A percentile compares a stretch with the other conserved stretches of the same genome.
Conservation (phyloP, 2,888 invertebrate genomes). For the Andricus curvator region DNA sequence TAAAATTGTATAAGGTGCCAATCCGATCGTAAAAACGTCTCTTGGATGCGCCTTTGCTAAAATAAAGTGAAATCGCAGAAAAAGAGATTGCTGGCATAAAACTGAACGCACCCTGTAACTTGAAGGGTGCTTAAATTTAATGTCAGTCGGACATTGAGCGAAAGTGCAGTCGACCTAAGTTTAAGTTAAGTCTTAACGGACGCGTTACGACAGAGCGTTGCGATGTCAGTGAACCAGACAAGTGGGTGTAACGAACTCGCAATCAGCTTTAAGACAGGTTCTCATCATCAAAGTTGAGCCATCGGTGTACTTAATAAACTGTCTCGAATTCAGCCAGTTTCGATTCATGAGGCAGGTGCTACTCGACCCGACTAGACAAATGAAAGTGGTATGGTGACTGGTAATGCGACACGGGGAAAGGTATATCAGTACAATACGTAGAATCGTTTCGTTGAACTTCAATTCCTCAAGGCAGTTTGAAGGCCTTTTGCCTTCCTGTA, state of each 20-base stretch:
- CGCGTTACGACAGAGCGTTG: constrained; percentile 31
- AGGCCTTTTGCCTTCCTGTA: constrained; percentile 20
- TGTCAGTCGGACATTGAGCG: constrained; percentile 36
- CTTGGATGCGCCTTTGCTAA: background rate
- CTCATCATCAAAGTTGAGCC: constrained; percentile 34
- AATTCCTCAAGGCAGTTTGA: constrained; percentile 33
- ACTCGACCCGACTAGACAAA: constrained; percentile 47
- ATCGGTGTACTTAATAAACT: constrained; percentile 15
- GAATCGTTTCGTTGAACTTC: constrained; percentile 12
- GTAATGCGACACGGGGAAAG: constrained; percentile 13
- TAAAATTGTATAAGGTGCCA: background rate
- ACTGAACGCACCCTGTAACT: constrained; percentile 7
- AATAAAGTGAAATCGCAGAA: background rate
- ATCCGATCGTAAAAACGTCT: constrained; percentile 2
- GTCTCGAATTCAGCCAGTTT: constrained; percentile 45
- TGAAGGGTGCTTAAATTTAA: constrained; percentile 35
- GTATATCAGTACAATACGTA: background rate
- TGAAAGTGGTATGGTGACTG: constrained; percentile 26
- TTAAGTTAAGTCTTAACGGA: constrained; percentile 17
- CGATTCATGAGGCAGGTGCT: constrained; percentile 46
- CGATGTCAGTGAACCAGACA: constrained; percentile 39
- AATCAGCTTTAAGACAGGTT: constrained; percentile 39
- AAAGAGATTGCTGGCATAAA: constrained; percentile 4
- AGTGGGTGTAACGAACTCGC: constrained; percentile 41
- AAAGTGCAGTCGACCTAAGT: constrained; percentile 35